A percentile compares a stretch with the other conserved stretches of the same genome.
Evolutionary conservation across 2,113 vertebrate genomes (phyloP).

Genomic region (Maccullochella peelii): DNA sequence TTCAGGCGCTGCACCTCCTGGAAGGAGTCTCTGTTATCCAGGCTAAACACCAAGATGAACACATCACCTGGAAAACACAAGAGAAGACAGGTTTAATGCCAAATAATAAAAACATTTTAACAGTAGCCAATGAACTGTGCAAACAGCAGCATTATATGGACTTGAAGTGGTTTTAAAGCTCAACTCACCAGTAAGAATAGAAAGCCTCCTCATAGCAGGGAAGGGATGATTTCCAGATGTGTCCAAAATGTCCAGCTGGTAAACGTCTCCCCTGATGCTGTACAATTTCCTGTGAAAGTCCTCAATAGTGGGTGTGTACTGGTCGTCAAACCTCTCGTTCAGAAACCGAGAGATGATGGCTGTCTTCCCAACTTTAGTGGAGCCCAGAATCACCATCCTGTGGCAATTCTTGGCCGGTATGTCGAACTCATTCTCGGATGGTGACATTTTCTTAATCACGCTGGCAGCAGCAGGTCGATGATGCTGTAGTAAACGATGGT

Average conservation of each 20-base stretch:
- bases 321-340: conserved; percentile 93
- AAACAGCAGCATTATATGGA: too few species aligned
- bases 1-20: conserved; percentile 96
- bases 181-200: conserved; percentile 94
- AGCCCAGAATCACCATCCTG: conserved; percentile 97
- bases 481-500: background rate
- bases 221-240: conserved; percentile 98
- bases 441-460: conserved; percentile 97
- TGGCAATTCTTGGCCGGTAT: conserved; percentile 97
- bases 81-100: conserved; percentile 25
- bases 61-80: conserved; percentile 88
- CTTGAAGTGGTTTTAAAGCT: background rate
- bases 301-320: conserved; percentile 98
- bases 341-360: conserved; percentile 97
- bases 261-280: conserved; percentile 94
- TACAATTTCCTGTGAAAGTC: conserved; percentile 99
- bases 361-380: conserved; percentile 98
- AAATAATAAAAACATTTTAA: background rate
- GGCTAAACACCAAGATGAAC: conserved; percentile 96
- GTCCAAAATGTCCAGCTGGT: conserved; percentile 97
- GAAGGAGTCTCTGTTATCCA: conserved; percentile 96
- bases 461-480: conserved; percentile 67
- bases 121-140: background rate
- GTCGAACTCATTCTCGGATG: conserved; percentile 89
- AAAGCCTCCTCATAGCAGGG: conserved; percentile 96